Evolutionary conservation across 2,113 vertebrate species (phyloP).

Genomic region (Epinephelus moara): DNA sequence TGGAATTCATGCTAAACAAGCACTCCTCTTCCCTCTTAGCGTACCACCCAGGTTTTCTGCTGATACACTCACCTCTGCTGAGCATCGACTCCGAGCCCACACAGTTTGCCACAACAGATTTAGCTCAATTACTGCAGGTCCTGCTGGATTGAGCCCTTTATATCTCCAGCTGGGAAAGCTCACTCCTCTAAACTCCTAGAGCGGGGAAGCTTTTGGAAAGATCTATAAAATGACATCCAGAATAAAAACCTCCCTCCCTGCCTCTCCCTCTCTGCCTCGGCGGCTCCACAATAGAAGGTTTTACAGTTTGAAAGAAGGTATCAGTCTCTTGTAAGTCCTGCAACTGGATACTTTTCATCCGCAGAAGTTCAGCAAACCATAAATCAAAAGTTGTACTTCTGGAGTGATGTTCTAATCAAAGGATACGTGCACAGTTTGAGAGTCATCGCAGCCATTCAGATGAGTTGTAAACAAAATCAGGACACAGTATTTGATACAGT

Average conservation of each 20-base stretch:
- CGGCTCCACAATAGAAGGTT: slow-evolving; percentile 49
- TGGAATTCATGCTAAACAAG: slow-evolving; percentile 67
- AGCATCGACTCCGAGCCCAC: slow-evolving; percentile 64
- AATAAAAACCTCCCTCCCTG: slow-evolving; percentile 48
- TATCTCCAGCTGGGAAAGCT: slow-evolving; percentile 78
- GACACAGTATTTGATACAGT: not conserved
- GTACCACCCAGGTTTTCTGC: slow-evolving; percentile 63
- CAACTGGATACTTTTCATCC: slow-evolving; percentile 58
- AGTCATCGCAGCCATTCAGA: slow-evolving; percentile 10
- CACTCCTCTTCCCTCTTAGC: slow-evolving; percentile 38
- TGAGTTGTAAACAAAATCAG: slow-evolving; percentile 31
- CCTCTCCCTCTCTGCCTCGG: slow-evolving; percentile 11
- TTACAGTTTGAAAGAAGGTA: slow-evolving; percentile 61
- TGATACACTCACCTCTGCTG: slow-evolving; percentile 59
- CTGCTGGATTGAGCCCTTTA: slow-evolving; percentile 58
- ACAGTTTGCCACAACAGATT: slow-evolving; percentile 69
- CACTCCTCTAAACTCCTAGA: slow-evolving; percentile 60
- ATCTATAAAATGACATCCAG: slow-evolving; percentile 70
- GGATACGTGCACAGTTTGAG: not conserved
- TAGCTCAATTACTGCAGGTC: slow-evolving; percentile 64
- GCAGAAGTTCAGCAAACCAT: slow-evolving; percentile 33
- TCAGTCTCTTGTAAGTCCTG: slow-evolving; percentile 52
- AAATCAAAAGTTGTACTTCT: slow-evolving; percentile 44
- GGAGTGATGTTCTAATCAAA: slow-evolving; percentile 25
- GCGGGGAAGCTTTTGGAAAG: slow-evolving; percentile 56